Evolutionary conservation across 2,888 invertebrate species (phyloP), one percentile per base, ranked within the genome.

Genomic region (Lasius platythorax): DNA sequence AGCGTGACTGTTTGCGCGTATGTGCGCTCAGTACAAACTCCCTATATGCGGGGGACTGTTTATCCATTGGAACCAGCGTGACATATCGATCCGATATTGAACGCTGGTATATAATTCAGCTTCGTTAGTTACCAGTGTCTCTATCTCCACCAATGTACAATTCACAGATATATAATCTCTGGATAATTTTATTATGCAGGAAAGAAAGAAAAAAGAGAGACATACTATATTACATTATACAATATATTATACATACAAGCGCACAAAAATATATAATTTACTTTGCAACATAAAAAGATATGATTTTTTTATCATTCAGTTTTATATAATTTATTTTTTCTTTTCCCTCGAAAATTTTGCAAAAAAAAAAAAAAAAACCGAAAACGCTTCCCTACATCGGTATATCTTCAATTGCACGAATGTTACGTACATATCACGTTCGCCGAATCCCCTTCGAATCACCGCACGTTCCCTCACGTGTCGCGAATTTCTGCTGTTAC

Each of bases 401-500:
- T 72, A n/a, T 5, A n/a, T 11, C 37, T 64, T 78, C 37, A 64
- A 28, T 76, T 9, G 28, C 15, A 43, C 43, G 46, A 79, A 43
- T 58, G 72, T 37, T 15, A 67, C 43, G 70, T 46, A 23, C 43
- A 28, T 81, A 43, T 81, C 72, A 81, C 70, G 61, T 81, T 9
- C 79, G 37, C 46, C 37, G 74, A 82, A 70, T 63, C 43, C 46
- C 12, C 63, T 40, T 50, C 63, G 50, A 58, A 75, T 79, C 67
- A 84, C 67, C 83, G 76, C 79, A 68, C 75, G 64, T 84, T 85
- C 5, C n/a, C 40, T 78, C 64, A 85, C 66, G 86, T 40, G 40
- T 81, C 72, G 70, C 46, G 66, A 58, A 58, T 75, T 40, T 84
- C 87, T 82, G 37, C 70, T 78, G 68, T 89, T 89, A 58, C 89